Evolutionary conservation across 2,888 invertebrate genomes (phyloP).

Genomic region (Cerceris ruficornis): DNA sequence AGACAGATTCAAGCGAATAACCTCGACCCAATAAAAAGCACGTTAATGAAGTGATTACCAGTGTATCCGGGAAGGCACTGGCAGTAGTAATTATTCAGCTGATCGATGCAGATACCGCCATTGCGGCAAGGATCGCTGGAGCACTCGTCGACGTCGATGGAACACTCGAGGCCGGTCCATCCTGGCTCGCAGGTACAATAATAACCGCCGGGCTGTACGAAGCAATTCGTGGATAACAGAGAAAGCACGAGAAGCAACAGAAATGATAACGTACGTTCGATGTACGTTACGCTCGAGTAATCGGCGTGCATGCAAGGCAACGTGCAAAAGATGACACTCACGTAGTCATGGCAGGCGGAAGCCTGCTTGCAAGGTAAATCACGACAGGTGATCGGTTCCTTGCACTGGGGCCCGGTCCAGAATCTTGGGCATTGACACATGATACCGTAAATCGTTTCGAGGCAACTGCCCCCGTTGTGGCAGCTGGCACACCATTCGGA

Average conservation of each 20-base stretch:
- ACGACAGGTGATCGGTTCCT: slow-evolving; percentile 78
- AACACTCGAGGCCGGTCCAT: slow-evolving; percentile 86
- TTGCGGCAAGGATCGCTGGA: slow-evolving; percentile 85
- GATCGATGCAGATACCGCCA: slow-evolving; percentile 85
- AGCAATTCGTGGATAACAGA: slow-evolving; percentile 30
- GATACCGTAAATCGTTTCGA: slow-evolving; percentile 73
- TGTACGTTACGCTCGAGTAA: slow-evolving; percentile 24
- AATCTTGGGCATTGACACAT: slow-evolving; percentile 75
- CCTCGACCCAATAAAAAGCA: too few species aligned
- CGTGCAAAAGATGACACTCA: slow-evolving; percentile 81
- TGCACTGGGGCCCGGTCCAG: slow-evolving; percentile 82
- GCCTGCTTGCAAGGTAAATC: slow-evolving; percentile 86
- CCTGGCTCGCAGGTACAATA: slow-evolving; percentile 88
- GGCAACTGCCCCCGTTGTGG: slow-evolving; percentile 83
- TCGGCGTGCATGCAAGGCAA: slow-evolving; percentile 43
- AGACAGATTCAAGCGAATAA: too few species aligned
- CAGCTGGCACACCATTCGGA: slow-evolving; percentile 76
- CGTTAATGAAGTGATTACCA: slow-evolving; percentile 77
- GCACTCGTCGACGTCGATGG: slow-evolving; percentile 84
- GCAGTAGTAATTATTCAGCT: slow-evolving; percentile 84
- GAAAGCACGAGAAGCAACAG: slow-evolving; percentile 27
- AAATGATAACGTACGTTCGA: slow-evolving; percentile 28
- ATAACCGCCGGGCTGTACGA: slow-evolving; percentile 83
- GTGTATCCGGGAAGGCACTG: slow-evolving; percentile 84
- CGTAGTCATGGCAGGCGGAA: slow-evolving; percentile 85